phyloP scores from a whole-genome alignment of 2,113 vertebrate genomes.

The Rhynchopsitta pachyrhyncha region DNA sequence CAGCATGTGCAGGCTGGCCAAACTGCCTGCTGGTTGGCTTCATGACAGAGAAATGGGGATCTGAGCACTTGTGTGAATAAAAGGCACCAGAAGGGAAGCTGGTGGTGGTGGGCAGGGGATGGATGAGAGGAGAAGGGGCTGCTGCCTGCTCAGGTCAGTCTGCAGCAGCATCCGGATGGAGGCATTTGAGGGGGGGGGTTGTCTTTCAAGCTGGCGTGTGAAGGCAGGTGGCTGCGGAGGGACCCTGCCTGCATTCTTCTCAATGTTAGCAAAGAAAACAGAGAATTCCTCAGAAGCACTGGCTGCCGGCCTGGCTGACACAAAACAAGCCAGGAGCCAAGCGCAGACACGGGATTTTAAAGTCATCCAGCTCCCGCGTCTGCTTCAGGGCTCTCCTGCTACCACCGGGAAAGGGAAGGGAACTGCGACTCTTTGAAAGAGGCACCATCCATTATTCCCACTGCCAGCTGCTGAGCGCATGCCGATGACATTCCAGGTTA shows the following conservation, averaged over 20 bases:
- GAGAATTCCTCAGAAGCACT: conserved; percentile 30
- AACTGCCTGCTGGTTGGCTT: background rate
- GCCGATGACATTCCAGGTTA: background rate
- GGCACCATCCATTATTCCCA: background rate
- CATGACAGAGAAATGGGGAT: fast-evolving
- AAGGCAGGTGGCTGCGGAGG: background rate
- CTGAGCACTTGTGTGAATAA: fast-evolving
- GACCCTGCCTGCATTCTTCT: conserved; percentile 31
- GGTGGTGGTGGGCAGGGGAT: background rate
- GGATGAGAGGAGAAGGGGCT: background rate
- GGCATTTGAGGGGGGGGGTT: background rate
- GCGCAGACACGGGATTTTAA: background rate
- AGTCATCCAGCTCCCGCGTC: background rate
- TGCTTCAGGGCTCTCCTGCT: background rate
- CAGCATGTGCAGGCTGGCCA: background rate
- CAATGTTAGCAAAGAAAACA: conserved; percentile 47
- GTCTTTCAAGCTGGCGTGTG: background rate
- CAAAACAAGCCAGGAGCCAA: background rate
- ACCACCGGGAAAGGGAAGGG: background rate
- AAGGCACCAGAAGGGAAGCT: background rate
- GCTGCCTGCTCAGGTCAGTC: background rate
- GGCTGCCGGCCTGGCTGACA: background rate
- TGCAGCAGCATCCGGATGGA: background rate
- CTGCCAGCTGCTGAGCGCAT: background rate
- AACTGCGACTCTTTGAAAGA: background rate